A percentile compares a stretch with the other conserved stretches of the same genome.
Conservation (phyloP, 2,113 vertebrate species). For the Triplophysa tibetana region DNA sequence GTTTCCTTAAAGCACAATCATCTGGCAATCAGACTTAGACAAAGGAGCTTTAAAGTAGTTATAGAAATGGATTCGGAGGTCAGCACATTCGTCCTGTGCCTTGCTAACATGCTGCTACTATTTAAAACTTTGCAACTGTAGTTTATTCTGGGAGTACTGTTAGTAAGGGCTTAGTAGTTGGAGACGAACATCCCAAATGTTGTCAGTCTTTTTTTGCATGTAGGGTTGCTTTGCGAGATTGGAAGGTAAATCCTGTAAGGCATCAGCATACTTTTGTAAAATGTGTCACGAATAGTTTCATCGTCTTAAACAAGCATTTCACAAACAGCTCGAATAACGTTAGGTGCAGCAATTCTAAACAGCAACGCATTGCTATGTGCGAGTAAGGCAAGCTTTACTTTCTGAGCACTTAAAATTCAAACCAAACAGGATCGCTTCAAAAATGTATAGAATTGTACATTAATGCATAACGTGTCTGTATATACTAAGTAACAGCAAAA, state of each 20-base stretch:
- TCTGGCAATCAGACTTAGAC: conserved; percentile 44
- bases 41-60: conserved; percentile 19
- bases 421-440: conserved; percentile 37
- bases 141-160: conserved; percentile 34
- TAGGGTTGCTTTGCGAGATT: neutral
- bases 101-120: conserved; percentile 37
- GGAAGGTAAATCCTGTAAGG: neutral
- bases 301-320: conserved; percentile 9
- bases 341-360: conserved; percentile 2
- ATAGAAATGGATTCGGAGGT: conserved; percentile 20
- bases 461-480: conserved; percentile 42
- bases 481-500: conserved; percentile 44
- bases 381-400: conserved; percentile 49
- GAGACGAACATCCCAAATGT: neutral
- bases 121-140: conserved; percentile 35
- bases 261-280: neutral
- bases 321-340: conserved; percentile 16
- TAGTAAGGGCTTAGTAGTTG: conserved; percentile 46
- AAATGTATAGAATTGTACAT: conserved; percentile 36
- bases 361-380: conserved; percentile 20
- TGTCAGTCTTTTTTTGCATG: conserved; percentile 18
- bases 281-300: conserved; percentile 12
- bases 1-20: conserved; percentile 46
- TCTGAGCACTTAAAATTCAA: conserved; percentile 37
- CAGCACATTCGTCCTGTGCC: conserved; percentile 32